Percentiles rank a stretch among this genome's conserved stretches.
phyloP scores from a whole-genome alignment of 1,140 invertebrate genomes.

The Drosophila cardini region DNA sequence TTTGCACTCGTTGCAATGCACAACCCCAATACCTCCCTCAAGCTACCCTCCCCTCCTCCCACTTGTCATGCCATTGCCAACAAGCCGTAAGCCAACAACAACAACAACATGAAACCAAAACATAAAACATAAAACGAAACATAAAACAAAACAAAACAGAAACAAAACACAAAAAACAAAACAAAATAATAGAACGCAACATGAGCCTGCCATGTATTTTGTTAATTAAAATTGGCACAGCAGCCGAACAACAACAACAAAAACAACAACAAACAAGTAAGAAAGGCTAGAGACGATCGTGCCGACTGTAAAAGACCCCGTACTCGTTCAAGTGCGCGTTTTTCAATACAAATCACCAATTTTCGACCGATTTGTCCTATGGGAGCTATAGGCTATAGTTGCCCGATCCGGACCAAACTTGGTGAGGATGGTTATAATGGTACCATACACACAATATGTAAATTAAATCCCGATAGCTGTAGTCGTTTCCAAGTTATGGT shows the following conservation, averaged over 20 bases:
- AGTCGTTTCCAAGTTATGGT: no score
- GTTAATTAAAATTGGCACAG: slow-evolving; percentile 79
- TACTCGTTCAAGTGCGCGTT: no score
- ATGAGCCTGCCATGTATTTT: slow-evolving; percentile 72
- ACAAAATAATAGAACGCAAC: slow-evolving; percentile 50
- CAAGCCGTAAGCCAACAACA: not conserved
- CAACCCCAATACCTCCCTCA: not conserved
- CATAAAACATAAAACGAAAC: slow-evolving; percentile 37
- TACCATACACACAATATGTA: no score
- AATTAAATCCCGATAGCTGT: no score
- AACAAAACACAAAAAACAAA: slow-evolving; percentile 27
- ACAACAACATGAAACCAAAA: not conserved
- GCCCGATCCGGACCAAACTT: no score
- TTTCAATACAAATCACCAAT: no score
- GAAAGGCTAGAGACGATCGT: no score
- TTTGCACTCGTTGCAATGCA: slow-evolving; percentile 11
- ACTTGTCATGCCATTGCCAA: not conserved
- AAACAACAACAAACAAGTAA: slow-evolving; percentile 33
- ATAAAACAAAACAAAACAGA: slow-evolving; percentile 56
- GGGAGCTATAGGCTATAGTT: no score
- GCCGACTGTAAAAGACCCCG: no score
- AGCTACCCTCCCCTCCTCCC: not conserved
- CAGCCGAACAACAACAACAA: slow-evolving; percentile 34
- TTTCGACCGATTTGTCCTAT: no score
- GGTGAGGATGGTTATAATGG: no score